Percentiles rank a stretch among this genome's conserved stretches.
These are phyloP conservation scores for Hydrochoerus hydrochaeris DNA, from an alignment of 2,113 vertebrate species.

Conservation along the genomic window DNA sequence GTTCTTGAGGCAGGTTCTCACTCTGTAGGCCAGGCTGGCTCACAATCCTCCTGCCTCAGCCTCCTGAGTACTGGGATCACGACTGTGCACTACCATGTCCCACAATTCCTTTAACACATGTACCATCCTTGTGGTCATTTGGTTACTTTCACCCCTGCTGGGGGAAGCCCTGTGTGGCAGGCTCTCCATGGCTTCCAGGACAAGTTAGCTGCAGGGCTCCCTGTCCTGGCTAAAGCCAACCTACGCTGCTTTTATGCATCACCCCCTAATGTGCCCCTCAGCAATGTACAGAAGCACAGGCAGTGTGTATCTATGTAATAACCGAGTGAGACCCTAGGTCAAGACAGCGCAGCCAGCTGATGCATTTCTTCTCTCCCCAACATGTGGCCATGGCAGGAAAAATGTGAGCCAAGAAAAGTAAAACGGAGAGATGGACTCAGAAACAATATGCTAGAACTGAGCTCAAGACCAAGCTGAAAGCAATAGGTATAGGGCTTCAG, in stretches of 20 bases:
- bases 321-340: background rate
- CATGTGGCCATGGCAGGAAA: background rate
- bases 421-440: background rate
- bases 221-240: background rate
- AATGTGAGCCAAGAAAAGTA: background rate
- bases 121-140: background rate
- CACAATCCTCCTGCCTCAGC: background rate
- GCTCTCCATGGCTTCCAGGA: background rate
- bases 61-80: background rate
- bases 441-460: background rate
- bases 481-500: background rate
- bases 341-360: background rate
- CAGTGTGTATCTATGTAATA: background rate
- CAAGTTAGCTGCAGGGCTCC: background rate
- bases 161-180: rapidly evolving
- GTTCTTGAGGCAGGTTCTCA: background rate
- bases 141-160: background rate
- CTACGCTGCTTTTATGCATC: background rate
- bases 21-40: background rate
- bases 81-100: background rate
- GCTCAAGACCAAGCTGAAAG: background rate
- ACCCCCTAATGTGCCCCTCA: background rate
- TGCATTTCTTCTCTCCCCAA: background rate
- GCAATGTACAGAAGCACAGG: background rate
- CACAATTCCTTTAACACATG: background rate